phyloP scores from a whole-genome alignment of 2,113 vertebrate species.

The Uropsilus gracilis region DNA sequence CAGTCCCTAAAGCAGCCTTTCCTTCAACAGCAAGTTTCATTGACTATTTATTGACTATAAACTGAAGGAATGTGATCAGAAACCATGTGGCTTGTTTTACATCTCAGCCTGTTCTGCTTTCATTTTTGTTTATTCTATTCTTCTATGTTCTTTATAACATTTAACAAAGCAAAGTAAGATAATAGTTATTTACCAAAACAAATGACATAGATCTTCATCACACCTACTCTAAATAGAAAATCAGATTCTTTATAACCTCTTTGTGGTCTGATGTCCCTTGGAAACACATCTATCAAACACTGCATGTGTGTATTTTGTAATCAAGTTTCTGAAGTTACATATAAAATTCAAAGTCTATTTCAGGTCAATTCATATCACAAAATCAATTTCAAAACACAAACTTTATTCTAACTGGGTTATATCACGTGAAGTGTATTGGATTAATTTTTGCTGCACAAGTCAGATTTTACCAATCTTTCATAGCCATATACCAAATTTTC shows the following conservation, averaged over 20 bases:
- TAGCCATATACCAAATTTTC: background rate
- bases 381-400: conserved; percentile 39
- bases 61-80: background rate
- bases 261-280: background rate
- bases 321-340: conserved; percentile 21
- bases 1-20: background rate
- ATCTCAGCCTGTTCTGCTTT: conserved; percentile 12
- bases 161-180: conserved; percentile 11
- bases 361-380: background rate
- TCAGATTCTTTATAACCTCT: background rate
- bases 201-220: background rate
- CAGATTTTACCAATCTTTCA: conserved; percentile 1
- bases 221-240: background rate
- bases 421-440: background rate
- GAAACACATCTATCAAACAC: background rate
- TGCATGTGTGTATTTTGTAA: background rate
- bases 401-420: background rate
- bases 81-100: background rate
- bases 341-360: conserved; percentile 25
- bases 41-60: background rate
- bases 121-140: background rate
- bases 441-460: conserved; percentile 39
- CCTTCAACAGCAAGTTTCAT: background rate
- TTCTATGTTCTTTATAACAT: background rate
- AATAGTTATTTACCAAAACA: conserved; percentile 7